Conservation (phyloP, 2,888 invertebrate species). For the Craniophora ligustri region DNA sequence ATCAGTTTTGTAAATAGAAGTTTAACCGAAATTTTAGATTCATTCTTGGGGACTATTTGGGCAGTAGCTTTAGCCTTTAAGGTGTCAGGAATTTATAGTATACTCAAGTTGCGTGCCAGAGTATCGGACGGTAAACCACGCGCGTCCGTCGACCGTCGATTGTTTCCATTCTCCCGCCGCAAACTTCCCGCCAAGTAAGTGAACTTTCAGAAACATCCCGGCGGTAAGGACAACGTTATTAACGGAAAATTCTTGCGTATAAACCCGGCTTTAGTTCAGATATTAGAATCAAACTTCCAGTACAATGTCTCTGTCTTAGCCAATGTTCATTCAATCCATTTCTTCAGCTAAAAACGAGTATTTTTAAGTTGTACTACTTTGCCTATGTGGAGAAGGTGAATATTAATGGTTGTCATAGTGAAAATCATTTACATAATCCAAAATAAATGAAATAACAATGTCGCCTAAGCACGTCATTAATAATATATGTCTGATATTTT, state of each 20-base stretch:
- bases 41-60: conserved; percentile 22
- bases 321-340: too few relatives aligned
- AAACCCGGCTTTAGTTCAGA: conserved; percentile 13
- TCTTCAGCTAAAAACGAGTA: too few relatives aligned
- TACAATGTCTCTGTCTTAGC: too few relatives aligned
- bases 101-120: conserved; percentile 32
- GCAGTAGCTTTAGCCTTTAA: conserved; percentile 2
- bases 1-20: too few relatives aligned
- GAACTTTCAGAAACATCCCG: conserved; percentile 59
- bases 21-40: too few relatives aligned
- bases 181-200: conserved; percentile 66
- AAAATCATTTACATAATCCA: too few relatives aligned
- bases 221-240: conserved; percentile 34
- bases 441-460: too few relatives aligned
- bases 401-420: too few relatives aligned
- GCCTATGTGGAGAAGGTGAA: too few relatives aligned
- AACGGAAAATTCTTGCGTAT: conserved; percentile 38
- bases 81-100: conserved; percentile 40
- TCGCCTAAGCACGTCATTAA: too few relatives aligned
- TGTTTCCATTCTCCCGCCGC: conserved; percentile 67
- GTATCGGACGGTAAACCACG: conserved; percentile 49
- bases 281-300: conserved; percentile 11
- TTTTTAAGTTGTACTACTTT: too few relatives aligned
- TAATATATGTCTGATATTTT: too few relatives aligned
- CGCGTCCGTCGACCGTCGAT: conserved; percentile 55